Base-by-base conservation (phyloP, 2,113 vertebrate genomes). In the Phrynocephalus versicolor region DNA sequence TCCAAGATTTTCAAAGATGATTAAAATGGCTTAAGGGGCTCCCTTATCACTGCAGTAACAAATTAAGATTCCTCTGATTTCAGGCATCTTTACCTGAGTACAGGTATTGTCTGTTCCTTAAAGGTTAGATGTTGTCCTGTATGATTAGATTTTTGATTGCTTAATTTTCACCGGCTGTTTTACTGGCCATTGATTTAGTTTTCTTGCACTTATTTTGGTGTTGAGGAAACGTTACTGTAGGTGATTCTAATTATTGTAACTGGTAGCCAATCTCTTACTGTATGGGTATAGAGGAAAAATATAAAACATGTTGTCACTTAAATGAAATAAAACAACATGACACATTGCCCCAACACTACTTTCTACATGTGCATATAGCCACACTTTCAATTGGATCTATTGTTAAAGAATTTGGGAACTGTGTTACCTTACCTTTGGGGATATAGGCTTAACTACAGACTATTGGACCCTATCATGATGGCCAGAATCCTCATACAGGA, bases 261-360 rank as follows among this genome's bases (percentile, higher is more conserved):
- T 33, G 41, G 0, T 7, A 51, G 1, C 19, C 6, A 0, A 83
- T 64, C 41, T 0, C 51, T 0, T 87, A 77, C 92, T 86, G 75
- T 89, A 67, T 35, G 33, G 84, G 78, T 77, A 57, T 86, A 85
- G 67, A 71, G 89, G 88, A 89, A 85, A 62, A 74, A 60, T 71
- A 5, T 27, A 83, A 57, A 93, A 90, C 57, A 27, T 37, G 81
- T 65, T 58, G 27, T 89, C 84, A 27, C 58, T 73, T 30, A 27
- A 62, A 79, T 74, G 69, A 86, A 85, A 70, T 80, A 90, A 90
- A 79, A 67, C 87, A 88, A 91, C 87, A 55, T 79, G 15, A 3
- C 87, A 55, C 65, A 39, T 92, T 77, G 82, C 45, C 45, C 76
- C 83, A 86, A 16, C 21, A 81, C 78, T 41, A 2, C 72, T 78